Conservation (phyloP, 2,797 vertebrate genomes). For the Petrocephalus schoutedeni region DNA sequence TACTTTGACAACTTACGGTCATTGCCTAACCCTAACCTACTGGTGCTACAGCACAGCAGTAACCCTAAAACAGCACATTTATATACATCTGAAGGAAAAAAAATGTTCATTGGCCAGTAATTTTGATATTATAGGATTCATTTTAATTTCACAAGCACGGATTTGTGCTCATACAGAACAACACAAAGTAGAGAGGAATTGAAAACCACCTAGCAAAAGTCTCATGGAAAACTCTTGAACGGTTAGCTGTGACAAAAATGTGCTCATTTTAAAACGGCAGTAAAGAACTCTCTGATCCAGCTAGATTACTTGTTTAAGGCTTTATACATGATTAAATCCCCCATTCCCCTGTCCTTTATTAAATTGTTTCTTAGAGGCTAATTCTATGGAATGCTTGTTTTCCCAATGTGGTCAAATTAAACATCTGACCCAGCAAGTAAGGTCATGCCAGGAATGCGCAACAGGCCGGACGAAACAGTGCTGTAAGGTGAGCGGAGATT, state of each 20-base stretch:
- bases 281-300: no score
- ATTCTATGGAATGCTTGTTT: neutral
- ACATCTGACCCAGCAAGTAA: neutral
- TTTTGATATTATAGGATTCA: no score
- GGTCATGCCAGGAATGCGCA: neutral
- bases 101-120: no score
- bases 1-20: neutral
- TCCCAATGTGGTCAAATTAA: constrained; percentile 8
- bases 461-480: neutral
- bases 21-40: neutral
- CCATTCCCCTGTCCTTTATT: neutral
- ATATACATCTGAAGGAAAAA: neutral
- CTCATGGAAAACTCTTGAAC: no score
- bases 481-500: neutral
- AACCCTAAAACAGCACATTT: neutral
- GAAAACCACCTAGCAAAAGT: no score
- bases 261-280: no score
- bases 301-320: neutral
- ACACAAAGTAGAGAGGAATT: no score
- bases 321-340: neutral
- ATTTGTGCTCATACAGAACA: no score
- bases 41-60: neutral
- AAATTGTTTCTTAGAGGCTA: neutral
- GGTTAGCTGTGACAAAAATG: no score
- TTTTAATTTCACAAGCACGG: no score